These are phyloP conservation scores for Mythimna ferrago DNA, from an alignment of 2,888 invertebrate species.

Conservation along the genomic window DNA sequence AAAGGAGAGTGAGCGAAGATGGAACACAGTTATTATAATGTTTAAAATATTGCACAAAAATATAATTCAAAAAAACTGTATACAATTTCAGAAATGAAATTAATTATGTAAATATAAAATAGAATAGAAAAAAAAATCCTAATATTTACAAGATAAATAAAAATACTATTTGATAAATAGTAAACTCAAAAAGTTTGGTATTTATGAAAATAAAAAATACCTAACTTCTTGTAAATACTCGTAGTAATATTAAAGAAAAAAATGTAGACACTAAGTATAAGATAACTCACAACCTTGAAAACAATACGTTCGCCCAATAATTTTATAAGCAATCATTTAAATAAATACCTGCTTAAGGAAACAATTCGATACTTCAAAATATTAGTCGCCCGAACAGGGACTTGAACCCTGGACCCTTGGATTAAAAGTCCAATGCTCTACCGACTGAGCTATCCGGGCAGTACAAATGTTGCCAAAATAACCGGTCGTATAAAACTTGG, in stretches of 20 bases:
- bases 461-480: background rate
- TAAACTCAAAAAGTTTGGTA: too few relatives aligned
- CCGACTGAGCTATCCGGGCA: slow-evolving; percentile 88
- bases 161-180: too few relatives aligned
- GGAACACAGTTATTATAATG: background rate
- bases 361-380: slow-evolving; percentile 26
- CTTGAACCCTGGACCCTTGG: slow-evolving; percentile 82
- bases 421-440: slow-evolving; percentile 91
- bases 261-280: too few relatives aligned
- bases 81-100: background rate
- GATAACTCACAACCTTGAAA: slow-evolving; percentile 8
- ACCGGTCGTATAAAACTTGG: slow-evolving; percentile 5
- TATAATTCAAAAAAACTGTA: background rate
- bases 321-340: background rate
- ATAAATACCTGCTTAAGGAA: background rate
- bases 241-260: too few relatives aligned
- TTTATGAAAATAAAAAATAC: too few relatives aligned
- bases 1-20: slow-evolving; percentile 1
- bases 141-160: background rate
- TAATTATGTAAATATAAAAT: background rate
- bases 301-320: background rate
- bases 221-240: too few relatives aligned
- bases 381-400: slow-evolving; percentile 60
- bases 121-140: too few relatives aligned
- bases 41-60: background rate